Base-by-base conservation (phyloP, 2,113 vertebrate species). In the Dromaius novaehollandiae region DNA sequence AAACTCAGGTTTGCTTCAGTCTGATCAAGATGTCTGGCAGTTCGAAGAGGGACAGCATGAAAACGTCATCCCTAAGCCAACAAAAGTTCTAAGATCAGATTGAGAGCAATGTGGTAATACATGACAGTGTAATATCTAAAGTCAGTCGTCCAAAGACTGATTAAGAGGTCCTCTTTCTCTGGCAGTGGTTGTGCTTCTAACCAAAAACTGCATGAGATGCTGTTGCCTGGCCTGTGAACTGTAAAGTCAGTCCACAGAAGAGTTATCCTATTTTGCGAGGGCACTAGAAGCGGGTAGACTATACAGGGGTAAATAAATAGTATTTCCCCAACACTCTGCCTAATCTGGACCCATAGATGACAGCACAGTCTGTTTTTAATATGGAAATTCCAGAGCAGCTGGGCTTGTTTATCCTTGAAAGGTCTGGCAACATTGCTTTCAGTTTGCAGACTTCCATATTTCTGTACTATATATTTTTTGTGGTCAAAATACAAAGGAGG, bases 321-420 rank as follows among this genome's bases (percentile, higher is more conserved):
- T 12, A 8, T n/a, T 65, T 85, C 56, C 20, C 51, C 75, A 26
- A 3, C 21, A 25, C n/a, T 63, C 80, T 30, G 3, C 32, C 66
- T 70, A 2, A 73, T 40, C 51, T 51, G 44, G 53, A 34, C 66
- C 28, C 3, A 1, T 12, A n/a, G 8, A 14, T 64, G 63, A 53
- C 55, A 84, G 63, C 19, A 24, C 56, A 38, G 26, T 56, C 69
- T 71, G 8, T 76, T 93, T 96, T 91, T 83, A 65, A 92, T 86
- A 5, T 46, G 89, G 96, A 93, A 91, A 86, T 68, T 93, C 92
- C 64, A 71, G 76, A 93, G 93, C 92, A 95, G 87, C 92, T 82
- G 88, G 44, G 66, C 90, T 87, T 97, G 83, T 97, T 97, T 93
- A 88, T 73, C 74, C 81, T 89, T 86, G 86, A 90, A 87, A 96